A percentile compares a stretch with the other conserved stretches of the same genome.
Evolutionary conservation across 2,113 vertebrate species (phyloP).

Genomic region (Neogale vison): DNA sequence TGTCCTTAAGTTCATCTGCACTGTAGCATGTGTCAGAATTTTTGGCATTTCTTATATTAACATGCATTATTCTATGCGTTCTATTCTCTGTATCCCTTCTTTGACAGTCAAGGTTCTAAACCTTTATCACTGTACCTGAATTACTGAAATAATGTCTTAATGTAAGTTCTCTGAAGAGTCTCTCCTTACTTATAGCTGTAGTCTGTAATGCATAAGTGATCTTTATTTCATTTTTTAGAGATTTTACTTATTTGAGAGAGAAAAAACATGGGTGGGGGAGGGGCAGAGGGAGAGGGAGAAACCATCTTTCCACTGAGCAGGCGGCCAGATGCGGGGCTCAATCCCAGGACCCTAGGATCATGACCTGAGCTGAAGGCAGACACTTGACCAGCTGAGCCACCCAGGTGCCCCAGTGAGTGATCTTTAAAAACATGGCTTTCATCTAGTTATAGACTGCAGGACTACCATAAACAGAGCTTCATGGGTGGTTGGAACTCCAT

Average conservation of each 20-base stretch:
- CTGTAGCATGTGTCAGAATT: not conserved
- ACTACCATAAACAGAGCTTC: not conserved
- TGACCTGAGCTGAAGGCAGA: too few species aligned
- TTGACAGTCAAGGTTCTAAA: not conserved
- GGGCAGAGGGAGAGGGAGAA: too few species aligned
- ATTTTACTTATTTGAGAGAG: too few species aligned
- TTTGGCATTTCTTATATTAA: not conserved
- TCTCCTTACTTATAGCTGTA: not conserved
- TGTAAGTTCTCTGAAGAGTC: not conserved
- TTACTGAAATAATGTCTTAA: not conserved
- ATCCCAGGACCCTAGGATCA: too few species aligned
- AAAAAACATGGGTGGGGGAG: too few species aligned
- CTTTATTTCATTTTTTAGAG: not conserved
- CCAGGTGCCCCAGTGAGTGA: accelerated
- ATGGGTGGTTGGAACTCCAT: not conserved
- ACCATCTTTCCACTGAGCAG: too few species aligned
- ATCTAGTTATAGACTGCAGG: not conserved
- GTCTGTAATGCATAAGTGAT: accelerated
- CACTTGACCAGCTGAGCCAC: too few species aligned
- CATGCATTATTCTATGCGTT: not conserved
- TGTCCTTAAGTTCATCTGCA: not conserved
- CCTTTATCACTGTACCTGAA: not conserved
- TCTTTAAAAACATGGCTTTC: not conserved
- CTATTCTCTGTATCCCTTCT: not conserved
- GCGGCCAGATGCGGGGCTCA: too few species aligned